Conservation (phyloP, 2,113 vertebrate species). For the Telmatochromis sp. region DNA sequence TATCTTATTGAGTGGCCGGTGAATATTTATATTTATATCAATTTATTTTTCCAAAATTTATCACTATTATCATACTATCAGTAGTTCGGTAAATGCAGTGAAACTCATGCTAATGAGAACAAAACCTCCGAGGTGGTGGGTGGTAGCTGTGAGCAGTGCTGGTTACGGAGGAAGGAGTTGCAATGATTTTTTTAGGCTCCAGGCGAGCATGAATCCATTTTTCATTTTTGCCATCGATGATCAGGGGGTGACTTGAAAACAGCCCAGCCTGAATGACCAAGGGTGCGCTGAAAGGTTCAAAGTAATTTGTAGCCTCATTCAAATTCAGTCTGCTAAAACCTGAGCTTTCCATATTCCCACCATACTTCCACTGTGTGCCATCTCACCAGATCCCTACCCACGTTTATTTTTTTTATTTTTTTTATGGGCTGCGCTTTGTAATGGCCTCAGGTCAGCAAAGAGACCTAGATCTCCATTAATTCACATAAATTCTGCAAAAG, state of each 20-base stretch:
- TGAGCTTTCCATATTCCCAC: slow-evolving; percentile 41
- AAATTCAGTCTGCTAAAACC: slow-evolving; percentile 49
- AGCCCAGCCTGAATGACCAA: slow-evolving; percentile 48
- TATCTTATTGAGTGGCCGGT: neutral
- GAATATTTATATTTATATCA: neutral
- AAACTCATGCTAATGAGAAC: neutral
- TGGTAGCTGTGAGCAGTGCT: slow-evolving; percentile 7
- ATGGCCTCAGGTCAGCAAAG: slow-evolving; percentile 39
- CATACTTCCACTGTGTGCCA: slow-evolving; percentile 8
- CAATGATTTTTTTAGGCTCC: slow-evolving; percentile 16
- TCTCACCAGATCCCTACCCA: slow-evolving; percentile 24
- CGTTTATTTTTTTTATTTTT: slow-evolving; percentile 1
- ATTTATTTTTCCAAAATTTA: neutral
- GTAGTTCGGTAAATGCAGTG: neutral
- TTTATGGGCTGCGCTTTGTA: slow-evolving; percentile 17
- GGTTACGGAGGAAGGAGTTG: neutral
- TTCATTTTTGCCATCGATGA: slow-evolving; percentile 64
- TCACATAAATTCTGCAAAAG: slow-evolving; percentile 25
- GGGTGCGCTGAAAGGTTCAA: slow-evolving; percentile 36
- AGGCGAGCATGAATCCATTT: slow-evolving; percentile 53
- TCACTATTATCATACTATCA: neutral
- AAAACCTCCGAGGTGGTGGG: neutral
- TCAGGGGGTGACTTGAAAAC: slow-evolving; percentile 52
- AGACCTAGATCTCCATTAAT: slow-evolving; percentile 39
- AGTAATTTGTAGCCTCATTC: slow-evolving; percentile 45